Conservation (phyloP, 2,888 invertebrate species). For the Aromia moschata region DNA sequence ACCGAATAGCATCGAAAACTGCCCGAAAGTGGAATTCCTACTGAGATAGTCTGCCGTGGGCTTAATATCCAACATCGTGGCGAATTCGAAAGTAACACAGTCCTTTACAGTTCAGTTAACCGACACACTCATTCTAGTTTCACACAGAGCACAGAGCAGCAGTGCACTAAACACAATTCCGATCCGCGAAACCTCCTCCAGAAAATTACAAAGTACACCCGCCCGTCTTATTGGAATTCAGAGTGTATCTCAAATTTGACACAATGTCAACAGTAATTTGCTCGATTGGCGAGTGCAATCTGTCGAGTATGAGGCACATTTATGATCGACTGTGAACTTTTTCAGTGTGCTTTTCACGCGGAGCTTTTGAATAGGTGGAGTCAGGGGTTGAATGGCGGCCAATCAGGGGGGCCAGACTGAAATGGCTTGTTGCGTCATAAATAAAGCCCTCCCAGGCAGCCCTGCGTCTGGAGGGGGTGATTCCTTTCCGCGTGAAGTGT, state of each 20-base stretch:
- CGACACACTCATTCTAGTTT: conserved; percentile 15
- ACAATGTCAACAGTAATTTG: conserved; percentile 41
- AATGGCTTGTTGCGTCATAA: conserved; percentile 57
- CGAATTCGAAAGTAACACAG: conserved; percentile 10
- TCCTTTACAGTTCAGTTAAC: conserved; percentile 6
- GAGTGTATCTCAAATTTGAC: conserved; percentile 26
- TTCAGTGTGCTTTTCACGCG: conserved; percentile 52
- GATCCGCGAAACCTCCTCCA: background rate
- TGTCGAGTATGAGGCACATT: conserved; percentile 56
- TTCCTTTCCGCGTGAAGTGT: conserved; percentile 28
- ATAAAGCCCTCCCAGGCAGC: conserved; percentile 52
- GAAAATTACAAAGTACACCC: background rate
- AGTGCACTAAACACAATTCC: conserved; percentile 15
- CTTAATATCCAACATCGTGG: conserved; percentile 88
- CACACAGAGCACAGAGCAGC: conserved; percentile 6
- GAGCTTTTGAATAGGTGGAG: conserved; percentile 53
- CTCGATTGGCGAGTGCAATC: conserved; percentile 44
- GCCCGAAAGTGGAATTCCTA: conserved; percentile 91
- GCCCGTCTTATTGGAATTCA: conserved; percentile 7
- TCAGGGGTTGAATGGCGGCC: conserved; percentile 54
- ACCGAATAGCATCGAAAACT: conserved; percentile 96
- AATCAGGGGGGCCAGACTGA: conserved; percentile 53
- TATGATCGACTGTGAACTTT: conserved; percentile 61
- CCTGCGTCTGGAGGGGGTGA: conserved; percentile 31
- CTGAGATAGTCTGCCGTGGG: conserved; percentile 91